These are phyloP conservation scores for Cervus canadensis DNA, from an alignment of 2,113 vertebrate species.

Conservation along the genomic window DNA sequence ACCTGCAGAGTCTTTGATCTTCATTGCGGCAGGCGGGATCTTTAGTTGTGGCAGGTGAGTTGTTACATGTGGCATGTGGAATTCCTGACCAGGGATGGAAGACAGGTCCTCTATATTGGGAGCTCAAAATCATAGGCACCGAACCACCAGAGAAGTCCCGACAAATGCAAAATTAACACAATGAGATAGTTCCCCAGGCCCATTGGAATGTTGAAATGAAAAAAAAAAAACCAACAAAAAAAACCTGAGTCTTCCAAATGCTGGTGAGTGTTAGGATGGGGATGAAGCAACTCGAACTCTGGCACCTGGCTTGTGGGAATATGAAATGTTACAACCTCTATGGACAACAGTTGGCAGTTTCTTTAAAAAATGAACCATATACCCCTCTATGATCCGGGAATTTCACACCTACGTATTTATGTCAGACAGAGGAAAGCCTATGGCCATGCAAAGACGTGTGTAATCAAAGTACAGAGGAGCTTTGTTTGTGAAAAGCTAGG, in stretches of 20 bases:
- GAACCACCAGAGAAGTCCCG: neutral
- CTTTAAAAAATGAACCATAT: neutral
- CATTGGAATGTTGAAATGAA: neutral
- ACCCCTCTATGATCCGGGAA: neutral
- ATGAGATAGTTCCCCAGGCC: neutral
- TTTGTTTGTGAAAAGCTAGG: neutral
- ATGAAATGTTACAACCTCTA: neutral
- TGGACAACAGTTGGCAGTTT: neutral
- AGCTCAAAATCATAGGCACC: neutral
- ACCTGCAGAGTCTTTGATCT: neutral
- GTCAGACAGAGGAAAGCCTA: neutral
- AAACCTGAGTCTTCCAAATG: neutral
- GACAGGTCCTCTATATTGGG: fast-evolving
- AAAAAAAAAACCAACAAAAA: neutral
- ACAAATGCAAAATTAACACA: neutral
- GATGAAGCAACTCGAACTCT: neutral
- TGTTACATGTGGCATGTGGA: neutral
- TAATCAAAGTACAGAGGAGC: neutral
- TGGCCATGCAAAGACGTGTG: neutral
- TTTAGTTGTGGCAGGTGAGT: neutral
- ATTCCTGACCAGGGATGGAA: neutral
- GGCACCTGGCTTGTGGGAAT: neutral
- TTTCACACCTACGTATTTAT: neutral
- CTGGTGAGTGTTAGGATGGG: neutral
- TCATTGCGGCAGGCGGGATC: neutral